These are phyloP conservation scores for Pseudanteris insignis DNA, from an alignment of 2,888 invertebrate genomes.

Conservation along the genomic window DNA sequence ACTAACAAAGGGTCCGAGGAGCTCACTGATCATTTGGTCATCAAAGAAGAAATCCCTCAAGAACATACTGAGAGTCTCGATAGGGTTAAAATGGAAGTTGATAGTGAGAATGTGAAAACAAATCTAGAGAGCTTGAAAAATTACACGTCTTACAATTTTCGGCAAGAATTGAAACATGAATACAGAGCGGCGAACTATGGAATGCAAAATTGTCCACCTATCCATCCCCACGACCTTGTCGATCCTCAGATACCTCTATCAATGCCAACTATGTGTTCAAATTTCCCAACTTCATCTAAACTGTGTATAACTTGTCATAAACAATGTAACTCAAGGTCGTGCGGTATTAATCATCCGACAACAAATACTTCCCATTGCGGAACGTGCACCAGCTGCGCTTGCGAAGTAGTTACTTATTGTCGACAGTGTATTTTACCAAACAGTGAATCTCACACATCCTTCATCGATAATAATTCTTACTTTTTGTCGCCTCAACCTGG, in stretches of 20 bases:
- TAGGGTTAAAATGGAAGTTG: constrained; percentile 37
- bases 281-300: constrained; percentile 51
- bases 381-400: constrained; percentile 50
- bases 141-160: constrained; percentile 2
- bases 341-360: constrained; percentile 49
- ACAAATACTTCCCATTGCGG: constrained; percentile 12
- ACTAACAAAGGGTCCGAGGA: constrained; percentile 49
- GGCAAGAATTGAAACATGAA: constrained; percentile 37
- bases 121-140: constrained; percentile 20
- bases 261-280: constrained; percentile 50
- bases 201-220: constrained; percentile 15
- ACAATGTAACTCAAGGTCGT: constrained; percentile 53
- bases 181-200: constrained; percentile 12
- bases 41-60: constrained; percentile 23
- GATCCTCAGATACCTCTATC: constrained; percentile 2
- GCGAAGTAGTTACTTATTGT: constrained; percentile 55
- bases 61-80: constrained; percentile 16
- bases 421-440: constrained; percentile 54
- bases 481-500: constrained; percentile 52
- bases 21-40: constrained; percentile 4
- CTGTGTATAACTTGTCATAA: constrained; percentile 56
- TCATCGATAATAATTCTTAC: constrained; percentile 54
- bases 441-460: constrained; percentile 45
- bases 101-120: constrained; percentile 24
- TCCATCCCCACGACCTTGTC: constrained; percentile 27